Base-by-base conservation (phyloP, 2,797 vertebrate genomes). In the Peromyscus aztecus region DNA sequence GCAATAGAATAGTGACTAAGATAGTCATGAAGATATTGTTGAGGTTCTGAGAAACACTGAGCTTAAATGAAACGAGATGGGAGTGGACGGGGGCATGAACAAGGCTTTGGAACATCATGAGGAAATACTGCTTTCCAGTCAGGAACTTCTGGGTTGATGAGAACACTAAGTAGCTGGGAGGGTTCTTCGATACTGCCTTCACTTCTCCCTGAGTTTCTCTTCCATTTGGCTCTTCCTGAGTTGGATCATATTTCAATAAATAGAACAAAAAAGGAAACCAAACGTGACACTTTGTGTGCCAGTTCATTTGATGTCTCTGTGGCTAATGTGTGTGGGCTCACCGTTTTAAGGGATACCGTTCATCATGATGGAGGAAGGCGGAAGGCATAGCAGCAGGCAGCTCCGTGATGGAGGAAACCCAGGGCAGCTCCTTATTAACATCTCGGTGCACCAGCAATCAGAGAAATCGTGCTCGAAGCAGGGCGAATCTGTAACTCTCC, bases 21-120 rank as follows among this genome's bases (percentile, higher is more conserved):
- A 29, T 4, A 82, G n/a, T 81, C 23, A 37, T 37, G 21, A 23
- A 37, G 34, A 24, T 67, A 29, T 61, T 83, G 92, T 55, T 97
- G 77, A 86, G 85, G 77, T 83, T 81, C 65, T 75, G 76, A 87
- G 92, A 65, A 96, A 78, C 49, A 78, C 1, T 81, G 43, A 84
- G 21, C 2, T 82, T 82, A 71, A 37, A 82, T 37, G n/a, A 40
- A 12, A 89, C 27, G 19, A 3, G 2, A 11, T 29, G 43, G 17
- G 49, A 87, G 31, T 7, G 2, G 24, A 14, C 43, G 27, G 57
- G 40, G 57, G 31, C 34, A 9, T 19, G 34, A 21, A 65, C 3
- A 2, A 65, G 4, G 24, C 59, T 34, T 65, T n/a, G 40, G 55
- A 6, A 94, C 34, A 40, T 71, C 67, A n/a, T 7, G 11, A 63